Evolutionary conservation across 2,113 vertebrate species (phyloP).

Genomic region (Psittacara wagleri): DNA sequence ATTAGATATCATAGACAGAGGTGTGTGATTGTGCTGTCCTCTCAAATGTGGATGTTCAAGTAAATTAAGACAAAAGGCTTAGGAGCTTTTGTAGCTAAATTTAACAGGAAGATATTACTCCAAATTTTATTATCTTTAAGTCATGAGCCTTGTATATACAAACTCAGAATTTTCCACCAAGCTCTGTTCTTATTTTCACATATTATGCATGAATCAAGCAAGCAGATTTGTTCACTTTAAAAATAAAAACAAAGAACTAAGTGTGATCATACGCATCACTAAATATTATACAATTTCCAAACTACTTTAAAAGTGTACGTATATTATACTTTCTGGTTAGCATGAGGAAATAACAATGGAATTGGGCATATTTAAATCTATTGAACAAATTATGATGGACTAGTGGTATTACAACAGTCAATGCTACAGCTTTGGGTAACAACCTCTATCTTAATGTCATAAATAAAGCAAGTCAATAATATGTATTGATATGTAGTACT

Average conservation of each 20-base stretch:
- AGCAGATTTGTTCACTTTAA: neutral
- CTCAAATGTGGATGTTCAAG: neutral
- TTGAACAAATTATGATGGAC: neutral
- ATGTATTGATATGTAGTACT: neutral
- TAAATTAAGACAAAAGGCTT: neutral
- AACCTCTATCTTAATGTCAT: neutral
- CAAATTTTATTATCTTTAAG: neutral
- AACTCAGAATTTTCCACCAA: neutral
- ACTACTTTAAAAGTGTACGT: neutral
- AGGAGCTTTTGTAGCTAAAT: neutral
- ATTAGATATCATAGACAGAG: neutral
- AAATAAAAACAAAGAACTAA: neutral
- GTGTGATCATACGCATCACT: neutral
- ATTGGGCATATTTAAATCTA: neutral
- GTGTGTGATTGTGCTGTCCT: neutral
- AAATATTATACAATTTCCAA: neutral
- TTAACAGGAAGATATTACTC: neutral
- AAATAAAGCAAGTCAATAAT: constrained; percentile 4
- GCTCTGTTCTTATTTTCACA: neutral
- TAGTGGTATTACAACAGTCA: neutral
- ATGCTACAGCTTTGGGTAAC: neutral
- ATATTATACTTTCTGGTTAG: neutral
- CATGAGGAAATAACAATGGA: neutral
- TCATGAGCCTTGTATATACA: neutral
- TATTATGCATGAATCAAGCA: neutral